These are phyloP conservation scores for Ginglymostoma cirratum DNA, from an alignment of 2,113 vertebrate species.

Conservation along the genomic window DNA sequence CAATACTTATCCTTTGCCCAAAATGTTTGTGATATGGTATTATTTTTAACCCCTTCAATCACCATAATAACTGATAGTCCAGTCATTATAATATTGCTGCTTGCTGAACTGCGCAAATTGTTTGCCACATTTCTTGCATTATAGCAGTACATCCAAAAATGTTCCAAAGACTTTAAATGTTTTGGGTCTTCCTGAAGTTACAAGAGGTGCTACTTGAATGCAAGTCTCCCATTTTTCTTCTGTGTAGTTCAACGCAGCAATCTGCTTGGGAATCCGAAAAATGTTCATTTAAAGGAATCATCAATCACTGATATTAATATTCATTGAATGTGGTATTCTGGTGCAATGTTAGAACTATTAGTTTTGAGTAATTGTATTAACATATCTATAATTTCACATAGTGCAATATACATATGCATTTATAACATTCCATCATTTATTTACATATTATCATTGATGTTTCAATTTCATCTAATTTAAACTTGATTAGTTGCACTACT, in stretches of 20 bases:
- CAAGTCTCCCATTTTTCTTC: not conserved
- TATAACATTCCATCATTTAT: not conserved
- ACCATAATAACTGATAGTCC: not conserved
- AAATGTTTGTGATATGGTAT: no score
- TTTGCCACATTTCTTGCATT: not conserved
- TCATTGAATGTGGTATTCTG: not conserved
- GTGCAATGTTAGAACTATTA: not conserved
- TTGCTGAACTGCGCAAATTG: not conserved
- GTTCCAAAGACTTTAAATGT: not conserved
- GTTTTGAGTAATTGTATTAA: not conserved
- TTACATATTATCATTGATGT: slow-evolving; percentile 5
- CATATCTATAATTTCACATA: not conserved
- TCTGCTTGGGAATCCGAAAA: not conserved
- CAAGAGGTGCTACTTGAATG: not conserved
- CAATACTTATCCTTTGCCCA: no score
- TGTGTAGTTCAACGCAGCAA: not conserved
- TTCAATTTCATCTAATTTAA: slow-evolving; percentile 30
- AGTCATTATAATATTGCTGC: not conserved
- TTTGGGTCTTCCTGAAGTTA: not conserved
- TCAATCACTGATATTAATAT: not conserved
- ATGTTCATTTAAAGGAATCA: not conserved
- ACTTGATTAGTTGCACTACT: not conserved
- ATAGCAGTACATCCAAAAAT: not conserved
- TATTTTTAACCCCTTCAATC: not conserved
- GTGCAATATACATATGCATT: not conserved